Base-by-base conservation (phyloP, 2,888 invertebrate genomes). In the Pediacus dermestoides region DNA sequence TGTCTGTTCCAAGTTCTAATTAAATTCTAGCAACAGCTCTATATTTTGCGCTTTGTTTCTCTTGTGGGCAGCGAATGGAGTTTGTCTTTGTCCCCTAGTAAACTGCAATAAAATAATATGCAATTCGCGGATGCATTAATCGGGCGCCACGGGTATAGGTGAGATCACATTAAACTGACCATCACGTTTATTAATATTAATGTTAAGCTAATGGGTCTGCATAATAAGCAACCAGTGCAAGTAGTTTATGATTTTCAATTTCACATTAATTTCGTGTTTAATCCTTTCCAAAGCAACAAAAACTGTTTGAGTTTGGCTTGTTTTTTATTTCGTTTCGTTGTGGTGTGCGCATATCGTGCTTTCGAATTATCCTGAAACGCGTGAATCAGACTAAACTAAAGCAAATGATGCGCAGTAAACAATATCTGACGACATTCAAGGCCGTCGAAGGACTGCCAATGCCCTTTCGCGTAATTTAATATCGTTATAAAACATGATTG, bases 361-460 rank as follows among this genome's bases (percentile, higher is more conserved):
- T n/a, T n/a, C n/a, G n/a, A 49, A 50, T 50, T 46, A 44, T 45
- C 47, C 37, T 40, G 25, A 36, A 50, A 50, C 46, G 52, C 53
- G 57, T 57, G 57, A 59, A 53, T 59, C 57, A 55, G 58, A 53
- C 55, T 46, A n/a, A n/a, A n/a, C n/a, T n/a, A n/a, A n/a, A 46
- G 48, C 55, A 55, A 58, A 54, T 57, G 57, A 53, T n/a, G n/a
- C 50, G 56, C 50, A 48, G 55, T 58, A 57, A 60, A 61, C 60
- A 61, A 60, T 60, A 58, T 55, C 55, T 49, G 52, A 57, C 52
- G 60, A 58, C 56, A 52, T 47, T 54, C 58, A 61, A 61, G 61
- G 61, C 48, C 61, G 60, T 37, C 44, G 56, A 61, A 61, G 61
- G 61, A 50, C 61, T 61, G 60, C 55, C 61, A 60, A 51, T 61